phyloP scores from a whole-genome alignment of 2,113 vertebrate genomes.

The Pelecanoides urinatrix region DNA sequence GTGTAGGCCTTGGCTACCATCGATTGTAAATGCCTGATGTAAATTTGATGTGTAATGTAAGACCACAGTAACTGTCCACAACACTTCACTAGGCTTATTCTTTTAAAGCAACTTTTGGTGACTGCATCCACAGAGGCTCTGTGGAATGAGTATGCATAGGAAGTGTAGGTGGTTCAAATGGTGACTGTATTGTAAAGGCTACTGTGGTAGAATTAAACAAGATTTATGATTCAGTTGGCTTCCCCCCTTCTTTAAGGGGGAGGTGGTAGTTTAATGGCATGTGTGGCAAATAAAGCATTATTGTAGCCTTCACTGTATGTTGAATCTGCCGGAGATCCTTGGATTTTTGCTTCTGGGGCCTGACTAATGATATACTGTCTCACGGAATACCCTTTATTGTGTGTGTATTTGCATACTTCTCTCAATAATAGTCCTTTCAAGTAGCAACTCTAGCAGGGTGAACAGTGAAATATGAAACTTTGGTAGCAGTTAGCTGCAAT shows the following conservation, averaged over 20 bases:
- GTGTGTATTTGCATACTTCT: background rate
- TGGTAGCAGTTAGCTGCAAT: background rate
- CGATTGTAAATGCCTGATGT: background rate
- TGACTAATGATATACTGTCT: background rate
- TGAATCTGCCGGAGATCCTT: background rate
- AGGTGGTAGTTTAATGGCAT: background rate
- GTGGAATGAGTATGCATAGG: background rate
- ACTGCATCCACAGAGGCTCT: background rate
- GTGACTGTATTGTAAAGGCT: background rate
- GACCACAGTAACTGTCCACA: background rate
- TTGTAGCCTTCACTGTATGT: background rate
- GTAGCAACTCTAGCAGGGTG: background rate
- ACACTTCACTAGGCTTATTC: background rate
- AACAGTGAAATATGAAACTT: background rate
- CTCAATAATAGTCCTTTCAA: background rate
- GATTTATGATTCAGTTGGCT: background rate
- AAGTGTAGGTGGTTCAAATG: conserved; percentile 14
- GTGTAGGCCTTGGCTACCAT: background rate
- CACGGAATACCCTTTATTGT: background rate
- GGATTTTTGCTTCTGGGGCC: background rate
- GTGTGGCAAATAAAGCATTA: background rate
- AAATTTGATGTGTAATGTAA: background rate
- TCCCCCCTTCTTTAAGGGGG: background rate
- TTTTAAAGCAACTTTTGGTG: background rate
- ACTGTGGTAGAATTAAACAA: background rate